Evolutionary conservation across 2,888 invertebrate genomes (phyloP).

Genomic region (Nowickia ferox): DNA sequence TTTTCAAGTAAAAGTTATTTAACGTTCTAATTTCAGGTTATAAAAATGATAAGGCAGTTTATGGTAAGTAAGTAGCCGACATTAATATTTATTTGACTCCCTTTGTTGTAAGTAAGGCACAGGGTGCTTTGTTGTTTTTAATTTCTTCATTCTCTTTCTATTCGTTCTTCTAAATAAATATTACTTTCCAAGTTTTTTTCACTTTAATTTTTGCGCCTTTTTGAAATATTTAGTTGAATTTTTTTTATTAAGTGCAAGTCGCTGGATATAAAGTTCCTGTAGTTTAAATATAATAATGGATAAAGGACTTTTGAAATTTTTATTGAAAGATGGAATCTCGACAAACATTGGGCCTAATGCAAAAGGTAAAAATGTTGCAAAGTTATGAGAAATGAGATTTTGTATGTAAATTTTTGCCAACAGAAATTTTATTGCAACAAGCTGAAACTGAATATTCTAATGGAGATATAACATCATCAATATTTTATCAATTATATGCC

Average conservation of each 20-base stretch:
- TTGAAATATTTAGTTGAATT: constrained; percentile 7
- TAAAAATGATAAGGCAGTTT: too few species aligned
- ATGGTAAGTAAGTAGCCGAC: rapidly evolving
- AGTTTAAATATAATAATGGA: constrained; percentile 44
- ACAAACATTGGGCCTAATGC: constrained; percentile 76
- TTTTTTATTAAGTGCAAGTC: constrained; percentile 7
- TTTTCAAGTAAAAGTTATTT: too few species aligned
- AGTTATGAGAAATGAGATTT: background rate
- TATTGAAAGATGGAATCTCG: constrained; percentile 61
- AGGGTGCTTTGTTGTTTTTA: background rate
- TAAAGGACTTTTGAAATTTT: constrained; percentile 63
- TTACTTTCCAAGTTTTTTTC: background rate
- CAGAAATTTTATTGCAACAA: constrained; percentile 76
- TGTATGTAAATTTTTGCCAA: background rate
- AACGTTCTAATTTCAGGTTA: too few species aligned
- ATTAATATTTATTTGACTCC: background rate
- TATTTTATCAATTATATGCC: constrained; percentile 80
- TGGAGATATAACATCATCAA: constrained; percentile 76
- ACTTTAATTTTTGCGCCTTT: constrained; percentile 20
- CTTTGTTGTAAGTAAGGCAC: background rate
- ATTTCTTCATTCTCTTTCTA: background rate
- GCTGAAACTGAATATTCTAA: constrained; percentile 78
- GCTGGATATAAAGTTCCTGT: background rate
- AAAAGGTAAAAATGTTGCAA: constrained; percentile 73
- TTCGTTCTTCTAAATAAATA: constrained; percentile 14